Evolutionary conservation across 35 echinoderm and acorn worm species (phyloP), one percentile per base, ranked within the genome.

Genomic region (Hemicentrotus pulcherrimus): DNA sequence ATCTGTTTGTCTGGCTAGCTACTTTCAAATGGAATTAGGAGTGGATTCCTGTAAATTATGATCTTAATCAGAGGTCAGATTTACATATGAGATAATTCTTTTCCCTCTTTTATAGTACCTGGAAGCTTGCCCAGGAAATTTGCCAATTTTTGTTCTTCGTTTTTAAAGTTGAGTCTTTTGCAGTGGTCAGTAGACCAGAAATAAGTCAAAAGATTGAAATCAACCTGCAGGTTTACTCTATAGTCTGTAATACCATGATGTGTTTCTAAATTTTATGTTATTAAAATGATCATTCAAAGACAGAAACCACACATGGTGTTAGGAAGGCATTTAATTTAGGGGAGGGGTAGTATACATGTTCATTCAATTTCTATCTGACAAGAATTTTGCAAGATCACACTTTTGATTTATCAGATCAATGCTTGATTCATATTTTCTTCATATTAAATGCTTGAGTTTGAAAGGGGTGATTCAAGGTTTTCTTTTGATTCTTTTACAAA

Each of bases 21-120:
- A 70, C 61, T 24, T 16, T 14, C 22, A 78, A 28, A 78, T 78
- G 5, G 9, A 78, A 78, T 78, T 22, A 78, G n/a, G 65, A 15
- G 7, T 78, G 65, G 33, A 91, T 48, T 48, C 47, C 47, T 91
- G 6, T 91, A n/a, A 91, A 91, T 91, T 91, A 30, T 88, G 35
- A 32, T 91, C 47, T 35, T 41, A 9, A 46, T 46, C 9, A 31
- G 31, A 32, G 47, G 33, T 91, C 47, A 46, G 33, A 41, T 91
- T 91, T 88, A 22, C 33, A 41, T 48, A 0, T 91, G 19, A 91
- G 47, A 91, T 91, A 91, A 46, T 24, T 91, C 32, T 16, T 8
- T 22, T n/a, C 28, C 18, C 28, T 78, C 65, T 7, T 7, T 22
- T 78, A 28, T 78, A 28, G 65, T 4, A 78, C 28, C 65, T 78